Percentiles rank a stretch among this genome's conserved stretches.
Conservation (phyloP, 2,888 invertebrate species). For the Yponomeuta malinellus region DNA sequence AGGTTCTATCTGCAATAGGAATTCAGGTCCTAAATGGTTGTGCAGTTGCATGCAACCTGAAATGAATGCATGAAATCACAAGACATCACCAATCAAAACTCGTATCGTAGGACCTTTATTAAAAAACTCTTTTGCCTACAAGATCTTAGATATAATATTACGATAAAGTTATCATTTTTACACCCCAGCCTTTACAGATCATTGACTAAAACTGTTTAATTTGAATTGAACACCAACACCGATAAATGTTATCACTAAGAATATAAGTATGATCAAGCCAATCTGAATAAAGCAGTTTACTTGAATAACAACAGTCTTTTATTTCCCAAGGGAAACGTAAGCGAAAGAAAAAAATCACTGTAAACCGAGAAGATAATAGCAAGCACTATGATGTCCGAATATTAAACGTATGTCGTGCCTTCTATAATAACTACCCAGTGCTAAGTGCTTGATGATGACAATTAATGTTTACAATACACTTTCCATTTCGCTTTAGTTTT, state of each 20-base stretch:
- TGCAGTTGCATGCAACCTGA: no score
- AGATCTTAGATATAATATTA: neutral
- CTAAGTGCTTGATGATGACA: neutral
- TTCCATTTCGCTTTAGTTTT: neutral
- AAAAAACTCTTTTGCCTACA: neutral
- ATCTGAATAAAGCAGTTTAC: neutral
- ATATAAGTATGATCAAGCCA: neutral
- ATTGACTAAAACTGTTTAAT: neutral
- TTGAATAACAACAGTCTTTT: neutral
- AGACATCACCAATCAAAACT: neutral
- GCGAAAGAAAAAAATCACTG: neutral
- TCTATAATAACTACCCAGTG: neutral
- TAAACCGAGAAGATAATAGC: no score
- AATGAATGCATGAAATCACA: no score
- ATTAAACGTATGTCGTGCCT: neutral
- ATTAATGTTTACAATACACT: neutral
- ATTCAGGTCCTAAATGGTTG: no score
- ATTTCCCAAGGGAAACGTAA: neutral
- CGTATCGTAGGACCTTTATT: neutral
- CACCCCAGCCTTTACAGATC: neutral
- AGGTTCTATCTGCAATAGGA: no score
- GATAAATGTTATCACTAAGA: neutral
- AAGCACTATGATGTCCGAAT: neutral
- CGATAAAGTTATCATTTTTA: neutral
- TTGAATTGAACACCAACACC: neutral